Base-by-base conservation (phyloP, 2,797 vertebrate genomes). In the Enteromius paludinosus region DNA sequence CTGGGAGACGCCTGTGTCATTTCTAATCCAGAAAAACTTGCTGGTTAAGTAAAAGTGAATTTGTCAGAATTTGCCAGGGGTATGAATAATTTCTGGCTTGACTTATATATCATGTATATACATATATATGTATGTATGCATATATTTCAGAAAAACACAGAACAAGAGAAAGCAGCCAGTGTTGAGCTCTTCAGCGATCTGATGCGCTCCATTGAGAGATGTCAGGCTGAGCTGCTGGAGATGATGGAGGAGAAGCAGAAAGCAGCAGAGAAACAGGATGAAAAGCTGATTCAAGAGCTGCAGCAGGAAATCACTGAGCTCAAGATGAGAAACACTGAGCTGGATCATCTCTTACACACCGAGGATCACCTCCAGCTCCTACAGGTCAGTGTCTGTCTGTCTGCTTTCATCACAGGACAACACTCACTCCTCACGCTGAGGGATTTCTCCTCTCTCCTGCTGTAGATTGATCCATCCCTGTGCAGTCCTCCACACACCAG, bases 321-420 rank as follows among this genome's bases (percentile, higher is more conserved):
- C 52, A 54, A n/a, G 52, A 54, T n/a, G 52, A 54, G 20, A 54
- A n/a, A 30, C 59, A 62, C 59, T 65, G 64, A 65, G 33, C 4
- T 65, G 64, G 4, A 66, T 20, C 10, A n/a, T 20, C 33, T 66
- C 64, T 66, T 35, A 38, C 64, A 66, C 18, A 66, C 20, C 5
- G 18, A 66, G 0, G 18, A 66, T 66, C 33, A 66, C 35, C 4
- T 66, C 64, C 64, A 66, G 0, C 4, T 41, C 64, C 20, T 66
- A 66, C 33, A 66, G 64, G 64, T 66, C 33, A 38, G 54, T 56
- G n/a, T 56, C 54, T 54, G 20, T 23, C 54, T 56, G 54, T 62
- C 25, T 30, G 56, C 23, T 59, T 23, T 12, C 56, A 38, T 38
- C 35, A 38, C 35, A 8, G 35, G 35, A 38, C 35, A 38, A 38